Percentiles rank a stretch among this genome's conserved stretches.
phyloP scores from a whole-genome alignment of 2,113 vertebrate genomes.

The Chaetodon auriga region DNA sequence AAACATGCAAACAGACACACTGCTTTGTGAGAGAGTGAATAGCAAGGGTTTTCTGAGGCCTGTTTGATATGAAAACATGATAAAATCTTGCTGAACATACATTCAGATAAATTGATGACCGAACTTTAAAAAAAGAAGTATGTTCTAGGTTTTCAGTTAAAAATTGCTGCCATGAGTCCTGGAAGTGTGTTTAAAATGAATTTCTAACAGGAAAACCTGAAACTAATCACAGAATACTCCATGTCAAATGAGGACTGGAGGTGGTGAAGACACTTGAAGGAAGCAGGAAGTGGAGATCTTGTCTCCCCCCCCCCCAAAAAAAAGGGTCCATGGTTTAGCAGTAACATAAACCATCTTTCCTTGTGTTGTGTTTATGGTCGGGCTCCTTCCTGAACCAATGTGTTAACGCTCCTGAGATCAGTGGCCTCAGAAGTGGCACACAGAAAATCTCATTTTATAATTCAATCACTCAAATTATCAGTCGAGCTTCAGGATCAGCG shows the following conservation, averaged over 20 bases:
- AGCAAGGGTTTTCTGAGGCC: background rate
- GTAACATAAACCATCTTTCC: conserved; percentile 16
- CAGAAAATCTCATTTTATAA: background rate
- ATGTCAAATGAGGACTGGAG: background rate
- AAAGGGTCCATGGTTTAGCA: background rate
- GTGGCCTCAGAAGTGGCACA: background rate
- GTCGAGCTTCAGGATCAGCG: background rate
- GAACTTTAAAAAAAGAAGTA: background rate
- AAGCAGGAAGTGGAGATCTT: conserved; percentile 33
- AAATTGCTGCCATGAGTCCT: background rate
- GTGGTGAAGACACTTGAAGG: background rate
- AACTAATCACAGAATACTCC: background rate
- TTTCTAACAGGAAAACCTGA: background rate
- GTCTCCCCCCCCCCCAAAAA: no score
- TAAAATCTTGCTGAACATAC: background rate
- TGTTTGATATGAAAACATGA: background rate
- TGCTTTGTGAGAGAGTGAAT: background rate
- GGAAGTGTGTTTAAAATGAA: background rate
- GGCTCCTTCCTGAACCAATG: background rate
- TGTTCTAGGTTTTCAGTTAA: background rate
- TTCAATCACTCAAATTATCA: background rate
- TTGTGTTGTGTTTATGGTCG: conserved; percentile 10
- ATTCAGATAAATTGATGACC: background rate
- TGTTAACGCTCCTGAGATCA: conserved; percentile 4
- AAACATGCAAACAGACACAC: background rate